Percentiles rank a stretch among this genome's conserved stretches.
Evolutionary conservation across 2,888 invertebrate genomes (phyloP).

Genomic region (Nycteola revayana): DNA sequence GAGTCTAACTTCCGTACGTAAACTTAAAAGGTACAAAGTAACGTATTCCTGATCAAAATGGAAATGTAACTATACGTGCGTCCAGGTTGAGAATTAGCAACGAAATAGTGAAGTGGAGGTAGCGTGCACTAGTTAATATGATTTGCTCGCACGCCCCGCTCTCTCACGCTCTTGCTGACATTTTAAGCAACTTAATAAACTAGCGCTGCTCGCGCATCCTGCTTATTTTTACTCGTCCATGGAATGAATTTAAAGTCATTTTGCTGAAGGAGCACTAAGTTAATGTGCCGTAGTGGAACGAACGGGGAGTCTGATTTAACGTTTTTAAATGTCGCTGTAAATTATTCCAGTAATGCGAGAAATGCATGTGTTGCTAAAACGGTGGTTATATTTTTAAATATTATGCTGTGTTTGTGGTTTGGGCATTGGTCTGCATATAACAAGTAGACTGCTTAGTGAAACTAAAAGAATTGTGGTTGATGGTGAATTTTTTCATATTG

Average conservation of each 20-base stretch:
- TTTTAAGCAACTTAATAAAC: slow-evolving; percentile 65
- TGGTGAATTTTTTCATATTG: too few relatives aligned
- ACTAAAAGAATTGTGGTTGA: too few relatives aligned
- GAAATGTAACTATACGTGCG: slow-evolving; percentile 17
- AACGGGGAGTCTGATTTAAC: too few relatives aligned
- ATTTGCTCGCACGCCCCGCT: slow-evolving; percentile 46
- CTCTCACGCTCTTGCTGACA: slow-evolving; percentile 43
- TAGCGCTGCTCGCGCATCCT: slow-evolving; percentile 38
- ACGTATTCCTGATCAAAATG: slow-evolving; percentile 17
- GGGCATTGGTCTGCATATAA: too few relatives aligned
- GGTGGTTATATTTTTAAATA: too few relatives aligned
- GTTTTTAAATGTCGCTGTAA: too few relatives aligned
- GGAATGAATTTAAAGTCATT: slow-evolving; percentile 19
- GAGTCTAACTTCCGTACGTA: not conserved
- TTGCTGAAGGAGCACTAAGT: slow-evolving; percentile 4
- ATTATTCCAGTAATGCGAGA: too few relatives aligned
- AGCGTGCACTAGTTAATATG: slow-evolving; percentile 54
- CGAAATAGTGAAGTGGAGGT: slow-evolving; percentile 41
- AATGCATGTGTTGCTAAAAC: too few relatives aligned
- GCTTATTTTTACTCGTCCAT: slow-evolving; percentile 35
- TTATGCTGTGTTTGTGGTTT: too few relatives aligned
- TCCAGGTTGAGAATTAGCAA: slow-evolving; percentile 41
- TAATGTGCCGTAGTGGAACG: too few relatives aligned
- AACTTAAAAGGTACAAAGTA: slow-evolving; percentile 4
- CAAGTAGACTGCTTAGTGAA: too few relatives aligned